Evolutionary conservation across 2,797 vertebrate species (phyloP).

Genomic region (Malurus splendens): DNA sequence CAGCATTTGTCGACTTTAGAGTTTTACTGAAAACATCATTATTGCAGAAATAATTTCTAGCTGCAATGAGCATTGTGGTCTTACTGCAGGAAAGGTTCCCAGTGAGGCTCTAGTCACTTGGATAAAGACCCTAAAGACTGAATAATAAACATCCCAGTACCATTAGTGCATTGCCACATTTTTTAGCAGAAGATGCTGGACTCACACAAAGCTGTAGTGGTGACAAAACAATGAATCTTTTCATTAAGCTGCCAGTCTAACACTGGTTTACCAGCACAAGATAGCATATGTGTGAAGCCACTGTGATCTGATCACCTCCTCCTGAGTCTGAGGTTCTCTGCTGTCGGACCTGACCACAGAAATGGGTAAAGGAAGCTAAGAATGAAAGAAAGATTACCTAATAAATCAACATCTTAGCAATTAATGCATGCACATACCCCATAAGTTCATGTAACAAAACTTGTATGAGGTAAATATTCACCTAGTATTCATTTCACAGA

Average conservation of each 20-base stretch:
- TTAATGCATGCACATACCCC: not conserved
- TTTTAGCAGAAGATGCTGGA: not conserved
- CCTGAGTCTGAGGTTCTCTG: not conserved
- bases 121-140: not conserved
- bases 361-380: not conserved
- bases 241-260: not conserved
- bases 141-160: not conserved
- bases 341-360: not conserved
- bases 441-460: not conserved
- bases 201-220: not conserved
- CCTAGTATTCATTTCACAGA: constrained; percentile 53
- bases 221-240: not conserved
- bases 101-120: not conserved
- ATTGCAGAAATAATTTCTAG: not conserved
- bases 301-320: not conserved
- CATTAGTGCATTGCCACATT: not conserved
- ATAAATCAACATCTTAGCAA: not conserved
- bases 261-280: not conserved
- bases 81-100: not conserved
- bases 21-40: not conserved
- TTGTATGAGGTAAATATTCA: constrained; percentile 32
- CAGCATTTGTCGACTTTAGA: not conserved
- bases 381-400: not conserved
- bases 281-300: not conserved
- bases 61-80: not conserved